Conservation (phyloP, 2,797 vertebrate genomes). For the Pampus argenteus region DNA sequence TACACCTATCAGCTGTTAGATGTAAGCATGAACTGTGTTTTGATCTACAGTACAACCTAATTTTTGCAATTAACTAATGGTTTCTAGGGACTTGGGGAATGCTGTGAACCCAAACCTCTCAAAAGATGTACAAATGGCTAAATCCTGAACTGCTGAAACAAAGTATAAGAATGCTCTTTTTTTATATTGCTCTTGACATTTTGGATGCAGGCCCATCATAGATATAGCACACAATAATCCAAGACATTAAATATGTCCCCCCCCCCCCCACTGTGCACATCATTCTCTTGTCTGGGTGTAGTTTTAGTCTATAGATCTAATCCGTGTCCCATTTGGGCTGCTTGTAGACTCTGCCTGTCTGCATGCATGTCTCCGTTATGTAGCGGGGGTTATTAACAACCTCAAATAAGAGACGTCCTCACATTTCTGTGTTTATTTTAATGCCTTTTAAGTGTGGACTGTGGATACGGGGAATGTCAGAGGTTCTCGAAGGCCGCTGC, state of each 20-base stretch:
- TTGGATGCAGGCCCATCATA: constrained; percentile 26
- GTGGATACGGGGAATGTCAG: constrained; percentile 40
- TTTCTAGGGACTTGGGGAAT: too few species aligned
- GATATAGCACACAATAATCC: constrained; percentile 35
- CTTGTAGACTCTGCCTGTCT: constrained; percentile 54
- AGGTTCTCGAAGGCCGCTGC: constrained; percentile 44
- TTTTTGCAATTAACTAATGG: neutral
- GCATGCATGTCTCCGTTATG: constrained; percentile 53
- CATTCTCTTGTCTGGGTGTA: constrained; percentile 29
- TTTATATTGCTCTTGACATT: constrained; percentile 28
- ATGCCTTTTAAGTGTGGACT: constrained; percentile 65
- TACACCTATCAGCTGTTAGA: too few species aligned
- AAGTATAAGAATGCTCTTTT: neutral
- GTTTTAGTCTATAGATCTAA: constrained; percentile 53
- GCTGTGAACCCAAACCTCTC: too few species aligned
- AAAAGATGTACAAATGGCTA: neutral
- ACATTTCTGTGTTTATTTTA: constrained; percentile 76
- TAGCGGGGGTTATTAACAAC: constrained; percentile 61
- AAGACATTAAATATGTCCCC: constrained; percentile 37
- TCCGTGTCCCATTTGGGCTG: constrained; percentile 30
- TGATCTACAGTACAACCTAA: neutral
- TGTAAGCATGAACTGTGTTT: neutral
- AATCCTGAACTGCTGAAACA: constrained; percentile 1
- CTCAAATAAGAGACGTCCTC: constrained; percentile 65
- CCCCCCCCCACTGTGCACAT: constrained; percentile 4